Evolutionary conservation across 2,888 invertebrate species (phyloP), one percentile per base, ranked within the genome.

Genomic region (Epistrophella euchroma): DNA sequence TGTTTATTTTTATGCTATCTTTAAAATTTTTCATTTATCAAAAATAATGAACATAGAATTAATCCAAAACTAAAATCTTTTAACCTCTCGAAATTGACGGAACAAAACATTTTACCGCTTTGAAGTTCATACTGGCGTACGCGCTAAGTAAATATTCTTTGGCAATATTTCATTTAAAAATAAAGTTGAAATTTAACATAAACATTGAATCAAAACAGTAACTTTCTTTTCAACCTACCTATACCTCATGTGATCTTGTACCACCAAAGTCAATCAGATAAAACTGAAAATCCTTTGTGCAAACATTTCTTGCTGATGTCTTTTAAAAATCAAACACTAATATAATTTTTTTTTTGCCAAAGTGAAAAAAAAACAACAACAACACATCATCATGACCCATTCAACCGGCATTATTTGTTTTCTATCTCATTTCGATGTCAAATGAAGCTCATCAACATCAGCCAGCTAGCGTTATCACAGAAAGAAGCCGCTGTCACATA

Each of bases 361-460:
- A 17, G 43, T 45, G 52, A 50, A 4, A n/a, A 45, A 56, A 70
- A 70, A 70, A 55, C 58, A 35, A 37, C 17, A 45, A 45, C 9
- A 40, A 19, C 22, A 37, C 58, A 55, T 22, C 52, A 43, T 37
- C 7, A 22, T 70, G 47, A 66, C 32, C 78, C 58, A 73, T 60
- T 73, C 37, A 77, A 37, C 47, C 15, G 37, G 52, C 17, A 74
- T 25, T 84, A 58, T 84, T 84, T 84, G 84, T 40, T 37, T 79
- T 75, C 64, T 66, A 79, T 84, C 50, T 73, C 17, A 73, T 72
- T 77, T 60, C 37, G 45, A 77, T 85, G 76, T 68, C 76, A 76
- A 68, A 62, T 28, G 77, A 40, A 68, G 66, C 47, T 66, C 64
- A 66, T 40, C 64, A 47, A 32, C 28, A 45, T 11, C 45, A 62